A percentile compares a stretch with the other conserved stretches of the same genome.
Evolutionary conservation across 92 coral and sea anemone species (phyloP).

Genomic region (Blastomussa wellsi): DNA sequence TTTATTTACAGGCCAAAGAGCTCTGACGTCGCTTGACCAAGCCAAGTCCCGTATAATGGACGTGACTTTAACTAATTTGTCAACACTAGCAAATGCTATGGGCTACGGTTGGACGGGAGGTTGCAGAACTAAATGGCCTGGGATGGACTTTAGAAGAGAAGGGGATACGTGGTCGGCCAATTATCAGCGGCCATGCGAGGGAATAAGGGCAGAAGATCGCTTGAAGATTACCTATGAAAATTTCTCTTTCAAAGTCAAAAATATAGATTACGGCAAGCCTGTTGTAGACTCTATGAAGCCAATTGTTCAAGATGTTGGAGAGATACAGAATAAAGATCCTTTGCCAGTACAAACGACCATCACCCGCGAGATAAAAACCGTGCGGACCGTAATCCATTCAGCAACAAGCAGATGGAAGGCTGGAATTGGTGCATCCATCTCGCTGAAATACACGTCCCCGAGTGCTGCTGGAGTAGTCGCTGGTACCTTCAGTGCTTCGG

Average conservation of each 20-base stretch:
- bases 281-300: constrained; percentile 56
- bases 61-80: constrained; percentile 39
- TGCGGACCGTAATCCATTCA: constrained; percentile 66
- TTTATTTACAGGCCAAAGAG: constrained; percentile 40
- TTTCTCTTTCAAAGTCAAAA: constrained; percentile 56
- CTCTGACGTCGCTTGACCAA: constrained; percentile 55
- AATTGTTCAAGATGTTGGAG: constrained; percentile 46
- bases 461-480: constrained; percentile 61
- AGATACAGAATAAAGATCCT: constrained; percentile 47
- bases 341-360: constrained; percentile 33
- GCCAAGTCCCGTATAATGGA: constrained; percentile 72
- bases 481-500: constrained; percentile 20
- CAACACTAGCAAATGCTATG: constrained; percentile 46
- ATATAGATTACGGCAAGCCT: constrained; percentile 60
- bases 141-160: constrained; percentile 67
- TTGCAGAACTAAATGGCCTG: constrained; percentile 56
- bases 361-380: constrained; percentile 57
- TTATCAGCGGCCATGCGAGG: constrained; percentile 58
- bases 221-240: constrained; percentile 58
- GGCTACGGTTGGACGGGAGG: constrained; percentile 74
- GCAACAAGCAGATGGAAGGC: constrained; percentile 68
- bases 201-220: constrained; percentile 61
- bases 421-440: constrained; percentile 61
- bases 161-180: constrained; percentile 70
- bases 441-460: constrained; percentile 58